Evolutionary conservation across 2,113 vertebrate species (phyloP), one percentile per base, ranked within the genome.

Genomic region (Danionella cerebrum): DNA sequence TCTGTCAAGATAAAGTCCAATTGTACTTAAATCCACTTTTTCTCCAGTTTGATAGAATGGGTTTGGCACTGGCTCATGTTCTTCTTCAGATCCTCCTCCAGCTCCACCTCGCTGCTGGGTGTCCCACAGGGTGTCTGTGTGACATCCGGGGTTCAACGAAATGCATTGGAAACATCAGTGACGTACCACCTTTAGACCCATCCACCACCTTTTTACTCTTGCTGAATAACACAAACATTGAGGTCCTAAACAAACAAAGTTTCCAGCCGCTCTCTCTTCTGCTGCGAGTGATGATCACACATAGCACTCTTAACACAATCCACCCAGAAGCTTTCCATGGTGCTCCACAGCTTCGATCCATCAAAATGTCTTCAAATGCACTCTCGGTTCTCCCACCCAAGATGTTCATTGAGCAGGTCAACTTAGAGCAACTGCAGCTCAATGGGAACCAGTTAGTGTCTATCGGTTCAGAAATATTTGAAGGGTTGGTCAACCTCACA

Each of bases 381-480:
- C 84, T 97, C 19, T 50, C 72, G 0, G 52, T 71, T 7, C 72
- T 96, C 51, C 91, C 92, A 0, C 13, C 50, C 3, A 70, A 11
- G 14, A 82, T 89, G 2, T 89, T 98, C 67, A 85, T 81, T 55
- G 79, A 80, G 5, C 71, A 87, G 55, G 60, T 39, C 4, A 25
- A 64, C 19, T 84, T 95, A 60, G 76, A 88, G 22, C 89, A 94
- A 65, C 12, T 97, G 62, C 42, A 82, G 42, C 21, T 97, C 27
- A 73, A 88, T 71, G 71, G 18, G 2, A 96, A 95, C 71, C 74
- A 70, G 11, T 51, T 96, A 29, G 76, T 67, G 24, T 64, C 14
- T 13, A 3, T 94, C 0, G n/a, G 76, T 41, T 74, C 75, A 2
- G 80, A 82, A 27, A 69, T 83, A 51, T 91, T 95, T 59, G 66